Percentiles rank a stretch among this genome's conserved stretches.
These are phyloP conservation scores for Melanotaenia boesemani DNA, from an alignment of 2,797 vertebrate genomes.

Conservation along the genomic window DNA sequence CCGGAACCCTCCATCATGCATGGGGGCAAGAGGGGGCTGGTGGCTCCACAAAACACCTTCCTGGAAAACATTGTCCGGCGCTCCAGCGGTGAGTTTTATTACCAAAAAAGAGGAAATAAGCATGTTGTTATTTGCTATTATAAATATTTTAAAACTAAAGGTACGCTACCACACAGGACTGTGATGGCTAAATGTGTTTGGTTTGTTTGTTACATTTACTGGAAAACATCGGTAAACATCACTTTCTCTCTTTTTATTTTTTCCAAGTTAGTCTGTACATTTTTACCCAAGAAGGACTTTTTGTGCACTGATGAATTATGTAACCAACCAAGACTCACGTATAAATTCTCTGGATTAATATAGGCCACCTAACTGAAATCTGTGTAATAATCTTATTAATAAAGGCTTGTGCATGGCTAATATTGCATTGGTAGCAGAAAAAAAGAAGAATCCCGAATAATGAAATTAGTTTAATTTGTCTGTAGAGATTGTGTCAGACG, in stretches of 20 bases:
- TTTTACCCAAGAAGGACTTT: not conserved
- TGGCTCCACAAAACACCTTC: slow-evolving; percentile 99
- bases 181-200: not conserved
- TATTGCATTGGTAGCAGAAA: not conserved
- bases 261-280: not conserved
- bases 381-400: not conserved
- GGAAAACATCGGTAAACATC: not conserved
- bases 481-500: not conserved
- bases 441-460: not conserved
- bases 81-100: slow-evolving; percentile 89
- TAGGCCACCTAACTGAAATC: not conserved
- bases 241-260: not conserved
- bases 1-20: slow-evolving; percentile 89
- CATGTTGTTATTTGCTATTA: not conserved
- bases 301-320: not conserved
- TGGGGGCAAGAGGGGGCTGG: slow-evolving; percentile 97
- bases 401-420: not conserved
- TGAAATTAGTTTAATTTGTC: not conserved
- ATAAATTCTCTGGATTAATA: not conserved
- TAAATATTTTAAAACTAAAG: not conserved
- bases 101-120: not conserved
- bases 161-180: not conserved
- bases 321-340: not conserved
- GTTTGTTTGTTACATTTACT: not conserved
- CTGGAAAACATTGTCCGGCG: slow-evolving; percentile 97